Evolutionary conservation across 2,888 invertebrate genomes (phyloP), one percentile per base, ranked within the genome.

Genomic region (Ypsolopha sequella): DNA sequence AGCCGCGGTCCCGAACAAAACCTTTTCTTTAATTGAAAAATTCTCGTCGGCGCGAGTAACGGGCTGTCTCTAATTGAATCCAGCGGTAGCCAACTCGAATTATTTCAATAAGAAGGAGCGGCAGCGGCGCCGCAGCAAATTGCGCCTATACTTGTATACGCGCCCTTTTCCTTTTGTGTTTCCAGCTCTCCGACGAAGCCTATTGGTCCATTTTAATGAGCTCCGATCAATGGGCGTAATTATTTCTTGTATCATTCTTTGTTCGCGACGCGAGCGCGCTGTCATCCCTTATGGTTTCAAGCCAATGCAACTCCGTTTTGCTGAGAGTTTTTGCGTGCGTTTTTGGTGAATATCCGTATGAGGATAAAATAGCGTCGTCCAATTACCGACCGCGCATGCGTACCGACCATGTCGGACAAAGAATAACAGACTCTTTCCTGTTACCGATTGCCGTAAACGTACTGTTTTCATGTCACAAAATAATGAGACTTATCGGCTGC

Each of bases 141-240:
- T 82, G 80, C 70, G 65, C 63, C 63, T 70, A n/a, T 39, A 39
- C 39, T n/a, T 24, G 24, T 24, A 24, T 39, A 64, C 74, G 58
- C 58, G 61, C 60, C 60, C 62, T 73, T 66, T 68, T 76, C 70
- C 73, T 80, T 79, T 80, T 80, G 71, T 73, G 60, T 45, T 59
- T 58, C 56, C 60, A 60, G 24, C 24, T 49, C 55, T 60, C 58
- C 65, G 61, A 63, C 65, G 63, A 63, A 60, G 64, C 68, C 70
- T 68, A 82, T 84, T 84, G 84, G 81, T 70, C 63, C 64, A 68
- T 72, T 80, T 78, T 82, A 84, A 81, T 82, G 79, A 82, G 81
- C 73, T 66, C 64, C 75, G 76, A 80, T 82, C 79, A 81, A 82
- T 80, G 82, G 82, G 82, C 82, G 84, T 84, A 82, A 84, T 82